A percentile compares a stretch with the other conserved stretches of the same genome.
These are phyloP conservation scores for Epizoanthus fatuus DNA, from an alignment of 92 coral and sea anemone genomes.

Conservation along the genomic window DNA sequence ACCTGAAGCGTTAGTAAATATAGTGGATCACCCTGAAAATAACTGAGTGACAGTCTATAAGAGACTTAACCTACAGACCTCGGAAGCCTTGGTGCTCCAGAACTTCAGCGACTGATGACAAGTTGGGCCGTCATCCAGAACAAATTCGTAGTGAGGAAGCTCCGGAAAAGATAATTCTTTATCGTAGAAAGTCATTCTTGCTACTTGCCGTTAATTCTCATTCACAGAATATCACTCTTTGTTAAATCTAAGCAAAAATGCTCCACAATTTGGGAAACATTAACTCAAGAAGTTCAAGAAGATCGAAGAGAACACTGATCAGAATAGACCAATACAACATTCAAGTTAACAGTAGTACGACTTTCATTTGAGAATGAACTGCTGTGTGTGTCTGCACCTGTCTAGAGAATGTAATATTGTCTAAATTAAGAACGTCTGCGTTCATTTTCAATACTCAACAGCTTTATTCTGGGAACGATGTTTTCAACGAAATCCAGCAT, in stretches of 20 bases:
- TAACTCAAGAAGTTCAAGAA: too few species aligned
- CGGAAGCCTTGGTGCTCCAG: constrained; percentile 95
- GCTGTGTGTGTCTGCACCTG: too few species aligned
- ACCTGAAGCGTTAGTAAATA: neutral
- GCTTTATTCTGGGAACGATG: too few species aligned
- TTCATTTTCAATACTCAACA: too few species aligned
- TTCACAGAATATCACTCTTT: neutral
- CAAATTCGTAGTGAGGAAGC: constrained; percentile 85
- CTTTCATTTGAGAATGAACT: too few species aligned
- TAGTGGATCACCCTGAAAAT: neutral
- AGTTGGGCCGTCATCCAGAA: constrained; percentile 91
- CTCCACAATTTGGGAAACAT: neutral
- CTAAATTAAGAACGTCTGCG: too few species aligned
- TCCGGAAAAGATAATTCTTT: constrained; percentile 74
- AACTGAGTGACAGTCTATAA: neutral
- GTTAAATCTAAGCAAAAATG: neutral
- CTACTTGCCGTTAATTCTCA: neutral
- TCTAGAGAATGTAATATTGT: too few species aligned
- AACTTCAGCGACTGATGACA: constrained; percentile 92
- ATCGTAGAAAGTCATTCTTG: constrained; percentile 92
- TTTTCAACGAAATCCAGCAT: too few species aligned
- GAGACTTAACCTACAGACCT: constrained; percentile 62
- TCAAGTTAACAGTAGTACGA: too few species aligned
- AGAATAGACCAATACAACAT: too few species aligned
- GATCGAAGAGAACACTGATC: too few species aligned